phyloP scores from a whole-genome alignment of 2,888 invertebrate species.

The Scaptomyza caliginosa region DNA sequence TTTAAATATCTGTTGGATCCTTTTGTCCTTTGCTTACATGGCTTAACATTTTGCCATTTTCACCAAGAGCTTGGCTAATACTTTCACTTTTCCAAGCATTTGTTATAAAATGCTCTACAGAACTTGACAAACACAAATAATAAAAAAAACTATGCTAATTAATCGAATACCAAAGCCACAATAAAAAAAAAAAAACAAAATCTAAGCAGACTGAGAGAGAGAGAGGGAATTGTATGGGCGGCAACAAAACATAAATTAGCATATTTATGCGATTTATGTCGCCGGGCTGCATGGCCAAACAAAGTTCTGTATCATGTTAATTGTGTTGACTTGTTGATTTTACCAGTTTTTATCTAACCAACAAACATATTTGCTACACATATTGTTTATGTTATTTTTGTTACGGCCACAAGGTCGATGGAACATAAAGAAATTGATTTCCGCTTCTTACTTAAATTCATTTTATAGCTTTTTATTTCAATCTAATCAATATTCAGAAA shows the following conservation, averaged over 20 bases:
- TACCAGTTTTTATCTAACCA: conserved; percentile 45
- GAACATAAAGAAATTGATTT: conserved; percentile 24
- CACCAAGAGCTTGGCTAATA: neutral
- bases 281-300: conserved; percentile 45
- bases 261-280: conserved; percentile 64
- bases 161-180: conserved; percentile 20
- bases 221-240: conserved; percentile 27
- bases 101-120: neutral
- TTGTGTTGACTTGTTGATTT: conserved; percentile 45
- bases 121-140: conserved; percentile 17
- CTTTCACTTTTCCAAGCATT: conserved; percentile 39
- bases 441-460: conserved; percentile 34
- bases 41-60: conserved; percentile 18
- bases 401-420: conserved; percentile 32
- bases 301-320: conserved; percentile 54
- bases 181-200: conserved; percentile 30
- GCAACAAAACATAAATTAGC: conserved; percentile 55
- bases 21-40: too few species aligned
- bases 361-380: conserved; percentile 32
- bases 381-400: conserved; percentile 17
- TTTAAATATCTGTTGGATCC: conserved; percentile 5
- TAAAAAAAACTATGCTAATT: conserved; percentile 50
- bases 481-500: neutral
- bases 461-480: neutral
- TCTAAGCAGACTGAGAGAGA: conserved; percentile 29